Base-by-base conservation (phyloP, 2,113 vertebrate species). In the Triplophysa tibetana region DNA sequence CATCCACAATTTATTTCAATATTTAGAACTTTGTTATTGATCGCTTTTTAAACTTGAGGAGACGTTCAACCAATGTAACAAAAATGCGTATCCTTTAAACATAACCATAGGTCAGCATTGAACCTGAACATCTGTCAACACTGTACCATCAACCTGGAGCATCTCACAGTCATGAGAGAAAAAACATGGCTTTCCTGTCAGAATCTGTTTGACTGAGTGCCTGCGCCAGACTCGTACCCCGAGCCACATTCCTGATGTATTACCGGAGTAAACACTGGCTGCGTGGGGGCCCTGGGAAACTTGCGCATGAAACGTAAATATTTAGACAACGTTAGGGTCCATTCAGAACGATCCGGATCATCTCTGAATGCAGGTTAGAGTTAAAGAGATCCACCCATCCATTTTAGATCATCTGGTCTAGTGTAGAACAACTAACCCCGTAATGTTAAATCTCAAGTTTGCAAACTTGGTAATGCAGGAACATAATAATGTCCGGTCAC, bases 231-330 rank as follows among this genome's bases (percentile, higher is more conserved):
- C 70, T 76, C 8, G 16, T 50, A 58, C 70, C 41, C 65, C 62
- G 29, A 54, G 58, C 56, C 48, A 60, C 84, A 87, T 88, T 87
- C 84, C 84, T 81, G 73, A 58, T 50, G 81, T 75, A 81, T 85
- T 83, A 76, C 74, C 64, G 79, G 76, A 79, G 83, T 88, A 88
- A 88, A 81, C 87, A 84, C 50, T 82, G 80, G 79, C 80, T 33
- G 26, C 83, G 43, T 76, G 70, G 82, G 74, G 83, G 79, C 68
- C 65, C 64, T 80, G 81, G 80, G 81, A 83, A 85, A 69, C 81
- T 81, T 80, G 77, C 72, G 68, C 87, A 85, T 63, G 29, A 78
- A 80, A 64, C 24, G 68, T 83, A 85, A 86, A 87, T 88, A 86
- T 88, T 88, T 86, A 85, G 72, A 80, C 76, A 79, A 85, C 77